These are phyloP conservation scores for Pangasius larnaudii DNA, from an alignment of 2,797 vertebrate genomes.

Conservation along the genomic window DNA sequence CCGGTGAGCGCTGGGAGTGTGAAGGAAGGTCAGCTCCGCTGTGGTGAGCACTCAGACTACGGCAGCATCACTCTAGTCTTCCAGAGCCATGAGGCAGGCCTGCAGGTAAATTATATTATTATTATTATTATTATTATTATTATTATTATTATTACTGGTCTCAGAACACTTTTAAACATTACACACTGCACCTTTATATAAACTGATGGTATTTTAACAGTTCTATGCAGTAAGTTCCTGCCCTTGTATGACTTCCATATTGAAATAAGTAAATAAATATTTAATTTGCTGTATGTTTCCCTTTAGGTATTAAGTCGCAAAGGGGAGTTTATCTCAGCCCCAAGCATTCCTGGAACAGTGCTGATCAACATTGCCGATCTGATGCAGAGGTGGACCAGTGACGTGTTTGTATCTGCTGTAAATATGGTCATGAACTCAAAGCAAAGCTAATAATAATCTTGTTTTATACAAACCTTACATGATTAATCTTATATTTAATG, in stretches of 20 bases:
- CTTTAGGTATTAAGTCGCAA: slow-evolving; percentile 67
- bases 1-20: slow-evolving; percentile 55
- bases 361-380: slow-evolving; percentile 78
- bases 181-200: background rate
- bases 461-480: background rate
- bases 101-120: slow-evolving; percentile 71
- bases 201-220: background rate
- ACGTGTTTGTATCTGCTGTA: slow-evolving; percentile 73
- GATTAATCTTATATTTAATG: background rate
- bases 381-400: slow-evolving; percentile 80
- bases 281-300: background rate
- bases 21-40: slow-evolving; percentile 73
- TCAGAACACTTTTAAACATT: background rate
- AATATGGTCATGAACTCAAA: slow-evolving; percentile 40
- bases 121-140: background rate
- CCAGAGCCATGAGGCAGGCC: slow-evolving; percentile 66
- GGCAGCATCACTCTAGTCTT: slow-evolving; percentile 78
- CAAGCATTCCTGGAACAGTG: slow-evolving; percentile 68
- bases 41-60: slow-evolving; percentile 80
- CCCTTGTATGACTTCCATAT: background rate
- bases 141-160: background rate
- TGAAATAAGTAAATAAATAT: background rate
- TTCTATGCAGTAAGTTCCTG: background rate
- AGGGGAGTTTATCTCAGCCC: slow-evolving; percentile 67
- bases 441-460: background rate